Evolutionary conservation across 2,888 invertebrate species (phyloP), one percentile per base, ranked within the genome.

Genomic region (Scaptodrosophila latifasciaeformis): DNA sequence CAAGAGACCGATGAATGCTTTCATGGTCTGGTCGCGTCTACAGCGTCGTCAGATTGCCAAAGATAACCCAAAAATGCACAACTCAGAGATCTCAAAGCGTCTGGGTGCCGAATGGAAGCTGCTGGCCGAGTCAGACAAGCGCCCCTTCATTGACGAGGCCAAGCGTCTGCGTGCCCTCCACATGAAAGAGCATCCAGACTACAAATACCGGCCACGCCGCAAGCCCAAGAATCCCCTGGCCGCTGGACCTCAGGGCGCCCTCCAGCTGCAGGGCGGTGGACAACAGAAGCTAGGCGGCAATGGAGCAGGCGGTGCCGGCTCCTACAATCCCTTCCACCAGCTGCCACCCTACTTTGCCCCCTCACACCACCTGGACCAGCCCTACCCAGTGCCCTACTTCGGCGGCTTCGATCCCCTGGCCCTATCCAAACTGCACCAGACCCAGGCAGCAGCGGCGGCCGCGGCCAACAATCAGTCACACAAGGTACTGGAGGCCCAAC

Each of bases 1-100:
- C 82, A 98, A 97, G 86, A 89, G 97, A 15, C 97, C 97, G 1
- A 97, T 98, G 97, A 97, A 97, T 88, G 97, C 97, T 0, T 97
- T 97, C 87, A 97, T 97, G 96, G 97, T 87, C 9, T 97, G 97
- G 97, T 96, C 96, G 3, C 88, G 96, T 35, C 92, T 96, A 34
- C 96, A 97, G 86, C 88, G 97, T 12, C 90, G 96, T 49, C 95
- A 96, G 87, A 97, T 97, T 81, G 96, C 97, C 1, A 91, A 94
- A 86, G 96, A 97, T 75, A 96, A 97, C 84, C 97, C 97, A 71
- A 97, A 93, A 86, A 94, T 94, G n/a, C n/a, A n/a, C n/a, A n/a
- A n/a, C n/a, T n/a, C n/a, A n/a, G n/a, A n/a, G n/a, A n/a, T n/a
- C n/a, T 95, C 95, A 17, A 97, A 97, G 84, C 89, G 95, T 10